Evolutionary conservation across 2,797 vertebrate species (phyloP), one percentile per base, ranked within the genome.

Genomic region (Pangasius djambal): DNA sequence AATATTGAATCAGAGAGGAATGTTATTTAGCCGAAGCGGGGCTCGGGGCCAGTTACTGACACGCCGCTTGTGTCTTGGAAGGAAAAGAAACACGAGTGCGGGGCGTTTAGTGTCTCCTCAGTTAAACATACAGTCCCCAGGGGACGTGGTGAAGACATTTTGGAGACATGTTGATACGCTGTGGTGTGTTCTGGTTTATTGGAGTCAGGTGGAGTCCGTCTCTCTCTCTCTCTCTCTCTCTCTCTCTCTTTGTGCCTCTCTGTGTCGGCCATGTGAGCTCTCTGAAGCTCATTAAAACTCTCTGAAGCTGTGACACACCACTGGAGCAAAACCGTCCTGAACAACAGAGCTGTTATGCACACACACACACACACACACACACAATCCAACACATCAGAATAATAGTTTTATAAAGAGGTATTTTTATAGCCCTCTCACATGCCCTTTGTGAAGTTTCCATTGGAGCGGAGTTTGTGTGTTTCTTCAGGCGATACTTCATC

Each of bases 151-250:
- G 79, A 86, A 75, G 52, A 81, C 83, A 74, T 86, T 90, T 91
- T 90, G 89, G 90, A 90, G 85, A 90, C 86, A 59, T 84, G 78
- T 83, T 72, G 83, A 65, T 90, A 86, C 40, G 13, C 40, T 63
- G 59, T 65, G 86, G 86, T 87, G 89, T 83, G 88, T 88, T 85
- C 69, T 87, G 81, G 61, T 92, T 94, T 93, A 87, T 92, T 91
- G 74, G 88, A 93, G 92, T 94, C 94, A 95, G 93, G 93, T 93
- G 93, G 91, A 93, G 69, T 88, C 40, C 50, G 65, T 89, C 83
- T 74, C 85, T 65, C 84, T 86, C 34, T 63, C 85, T 72, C 81
- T 55, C 86, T 83, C 28, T 91, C 81, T 87, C 81, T 85, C 69
- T 67, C 88, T 88, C 74, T 89, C 87, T 89, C 90, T 78, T 44